These are phyloP conservation scores for Phrynosoma blainvillii DNA, from an alignment of 2,113 vertebrate species.

Conservation along the genomic window DNA sequence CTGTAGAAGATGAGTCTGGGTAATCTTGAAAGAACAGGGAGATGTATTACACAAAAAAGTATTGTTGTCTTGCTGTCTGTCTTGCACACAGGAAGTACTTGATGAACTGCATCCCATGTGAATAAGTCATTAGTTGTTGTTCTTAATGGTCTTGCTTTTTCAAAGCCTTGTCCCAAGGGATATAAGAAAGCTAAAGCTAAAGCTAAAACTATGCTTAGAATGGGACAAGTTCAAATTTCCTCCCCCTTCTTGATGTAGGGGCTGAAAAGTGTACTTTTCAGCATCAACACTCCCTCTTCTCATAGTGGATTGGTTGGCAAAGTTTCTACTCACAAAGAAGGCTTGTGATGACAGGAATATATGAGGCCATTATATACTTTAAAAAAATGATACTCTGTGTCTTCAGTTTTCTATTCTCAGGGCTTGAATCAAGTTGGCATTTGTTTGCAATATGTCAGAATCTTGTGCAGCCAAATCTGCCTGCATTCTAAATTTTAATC, in stretches of 20 bases:
- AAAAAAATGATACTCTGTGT: not conserved
- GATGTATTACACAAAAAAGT: not conserved
- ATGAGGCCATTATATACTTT: not conserved
- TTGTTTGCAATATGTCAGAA: not conserved
- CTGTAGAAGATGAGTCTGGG: not conserved
- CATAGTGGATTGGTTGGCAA: not conserved
- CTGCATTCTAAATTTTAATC: not conserved
- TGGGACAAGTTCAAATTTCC: not conserved
- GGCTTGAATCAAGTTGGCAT: no score
- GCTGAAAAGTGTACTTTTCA: not conserved
- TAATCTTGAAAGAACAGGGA: not conserved
- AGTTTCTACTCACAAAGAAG: not conserved
- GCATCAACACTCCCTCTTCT: not conserved
- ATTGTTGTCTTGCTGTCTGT: not conserved
- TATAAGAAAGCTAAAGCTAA: not conserved
- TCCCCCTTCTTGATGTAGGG: not conserved
- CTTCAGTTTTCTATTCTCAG: not conserved
- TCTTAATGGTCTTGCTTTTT: constrained; percentile 1
- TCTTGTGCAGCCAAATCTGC: not conserved
- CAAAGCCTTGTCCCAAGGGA: not conserved
- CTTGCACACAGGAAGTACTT: not conserved
- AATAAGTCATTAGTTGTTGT: constrained; percentile 10
- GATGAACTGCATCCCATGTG: not conserved
- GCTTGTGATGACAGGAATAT: not conserved
- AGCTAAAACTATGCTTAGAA: not conserved